A percentile compares a stretch with the other conserved stretches of the same genome.
Evolutionary conservation across 2,888 invertebrate species (phyloP).

Genomic region (Tetragonisca angustula): DNA sequence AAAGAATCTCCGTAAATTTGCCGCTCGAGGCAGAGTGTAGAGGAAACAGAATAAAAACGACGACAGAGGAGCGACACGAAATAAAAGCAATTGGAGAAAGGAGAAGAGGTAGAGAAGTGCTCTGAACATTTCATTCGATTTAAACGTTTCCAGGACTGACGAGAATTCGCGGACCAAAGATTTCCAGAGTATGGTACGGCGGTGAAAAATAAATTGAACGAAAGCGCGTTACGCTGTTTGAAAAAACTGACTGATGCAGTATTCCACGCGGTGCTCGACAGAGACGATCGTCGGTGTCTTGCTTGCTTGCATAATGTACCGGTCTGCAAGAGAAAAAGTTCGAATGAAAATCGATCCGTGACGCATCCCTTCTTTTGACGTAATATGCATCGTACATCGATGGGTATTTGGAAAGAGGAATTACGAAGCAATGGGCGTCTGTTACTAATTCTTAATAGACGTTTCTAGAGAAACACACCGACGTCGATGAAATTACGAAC

Average conservation of each 20-base stretch:
- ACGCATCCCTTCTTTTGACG: background rate
- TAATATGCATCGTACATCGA: background rate
- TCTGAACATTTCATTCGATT: background rate
- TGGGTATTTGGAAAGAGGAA: too few relatives aligned
- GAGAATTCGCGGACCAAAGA: background rate
- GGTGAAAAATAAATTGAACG: background rate
- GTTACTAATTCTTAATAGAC: conserved; percentile 2
- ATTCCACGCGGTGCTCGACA: conserved; percentile 12
- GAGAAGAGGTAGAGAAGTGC: too few relatives aligned
- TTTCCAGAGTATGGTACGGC: background rate
- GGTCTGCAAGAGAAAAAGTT: background rate
- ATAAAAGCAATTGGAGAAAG: background rate
- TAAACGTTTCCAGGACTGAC: background rate
- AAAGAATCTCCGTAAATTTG: background rate
- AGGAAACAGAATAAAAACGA: too few relatives aligned
- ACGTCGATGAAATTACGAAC: background rate
- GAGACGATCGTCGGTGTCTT: conserved; percentile 11
- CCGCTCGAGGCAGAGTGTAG: background rate
- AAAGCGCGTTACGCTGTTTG: background rate
- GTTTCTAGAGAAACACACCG: background rate
- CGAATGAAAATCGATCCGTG: background rate
- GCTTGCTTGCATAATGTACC: conserved; percentile 25
- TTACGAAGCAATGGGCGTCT: background rate
- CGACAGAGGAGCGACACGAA: background rate
- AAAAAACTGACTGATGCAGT: background rate